Percentiles rank a stretch among this genome's conserved stretches.
phyloP scores from a whole-genome alignment of 2,888 invertebrate species.

The Cyaniris semiargus region DNA sequence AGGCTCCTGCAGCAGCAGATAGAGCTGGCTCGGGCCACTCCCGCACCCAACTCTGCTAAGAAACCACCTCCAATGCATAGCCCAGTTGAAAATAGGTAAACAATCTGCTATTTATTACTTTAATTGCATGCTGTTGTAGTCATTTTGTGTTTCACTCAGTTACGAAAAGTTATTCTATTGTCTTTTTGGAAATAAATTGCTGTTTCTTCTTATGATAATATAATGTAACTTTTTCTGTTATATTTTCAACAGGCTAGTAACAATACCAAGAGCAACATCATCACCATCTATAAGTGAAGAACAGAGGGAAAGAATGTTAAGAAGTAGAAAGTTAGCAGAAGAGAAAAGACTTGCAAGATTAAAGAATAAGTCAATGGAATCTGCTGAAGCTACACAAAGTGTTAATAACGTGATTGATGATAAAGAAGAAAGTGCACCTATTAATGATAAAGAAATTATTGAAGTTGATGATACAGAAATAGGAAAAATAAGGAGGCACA shows the following conservation, averaged over 20 bases:
- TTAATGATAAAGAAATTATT: neutral
- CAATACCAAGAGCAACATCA: constrained; percentile 66
- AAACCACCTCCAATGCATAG: constrained; percentile 46
- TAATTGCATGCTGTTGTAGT: neutral
- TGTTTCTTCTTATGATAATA: neutral
- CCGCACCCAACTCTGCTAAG: constrained; percentile 55
- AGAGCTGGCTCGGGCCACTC: constrained; percentile 76
- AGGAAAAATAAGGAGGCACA: constrained; percentile 42
- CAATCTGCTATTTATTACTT: neutral
- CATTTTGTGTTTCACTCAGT: neutral
- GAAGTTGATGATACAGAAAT: constrained; percentile 32
- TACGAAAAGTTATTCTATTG: neutral
- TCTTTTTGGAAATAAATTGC: neutral
- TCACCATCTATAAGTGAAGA: constrained; percentile 80
- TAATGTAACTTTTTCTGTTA: neutral
- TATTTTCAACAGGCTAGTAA: constrained; percentile 53
- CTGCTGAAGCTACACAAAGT: neutral
- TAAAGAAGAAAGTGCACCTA: neutral
- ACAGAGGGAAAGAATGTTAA: constrained; percentile 84
- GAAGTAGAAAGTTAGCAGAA: constrained; percentile 83
- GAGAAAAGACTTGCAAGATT: constrained; percentile 81
- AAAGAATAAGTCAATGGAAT: constrained; percentile 48
- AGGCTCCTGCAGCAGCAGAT: constrained; percentile 83
- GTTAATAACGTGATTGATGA: constrained; percentile 12
- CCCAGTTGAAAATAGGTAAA: constrained; percentile 51